A percentile compares a stretch with the other conserved stretches of the same genome.
Evolutionary conservation across 1,140 invertebrate species (phyloP).

Genomic region (Helicoverpa armigera): DNA sequence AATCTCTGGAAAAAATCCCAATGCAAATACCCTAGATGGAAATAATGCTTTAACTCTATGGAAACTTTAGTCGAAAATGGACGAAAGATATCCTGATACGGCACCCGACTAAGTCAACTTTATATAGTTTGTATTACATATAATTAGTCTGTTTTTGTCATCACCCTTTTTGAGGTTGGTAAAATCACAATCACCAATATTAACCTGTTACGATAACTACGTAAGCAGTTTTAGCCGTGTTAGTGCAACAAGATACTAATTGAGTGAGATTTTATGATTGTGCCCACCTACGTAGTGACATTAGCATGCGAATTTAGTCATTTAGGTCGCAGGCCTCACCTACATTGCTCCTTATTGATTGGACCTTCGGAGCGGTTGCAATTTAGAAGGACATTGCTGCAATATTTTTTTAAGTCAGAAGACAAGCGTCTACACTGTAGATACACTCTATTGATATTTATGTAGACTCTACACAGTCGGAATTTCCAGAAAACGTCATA

Average conservation of each 20-base stretch:
- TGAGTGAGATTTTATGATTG: constrained; percentile 20
- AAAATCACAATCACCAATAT: constrained; percentile 2
- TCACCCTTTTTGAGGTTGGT: neutral
- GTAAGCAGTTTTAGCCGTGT: constrained; percentile 2
- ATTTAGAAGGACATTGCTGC: constrained; percentile 27
- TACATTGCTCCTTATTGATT: constrained; percentile 57
- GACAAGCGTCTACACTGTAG: neutral
- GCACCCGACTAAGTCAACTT: too few relatives aligned
- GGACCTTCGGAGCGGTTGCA: constrained; percentile 56
- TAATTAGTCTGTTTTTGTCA: neutral
- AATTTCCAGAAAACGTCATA: neutral
- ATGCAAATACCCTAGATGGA: too few relatives aligned
- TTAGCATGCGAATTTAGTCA: constrained; percentile 65
- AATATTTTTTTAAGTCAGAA: neutral
- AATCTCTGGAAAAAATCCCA: too few relatives aligned
- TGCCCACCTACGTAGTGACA: constrained; percentile 42
- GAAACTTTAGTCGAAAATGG: too few relatives aligned
- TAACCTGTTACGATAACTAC: neutral
- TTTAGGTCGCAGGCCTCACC: constrained; percentile 66
- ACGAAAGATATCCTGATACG: too few relatives aligned
- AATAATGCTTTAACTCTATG: too few relatives aligned
- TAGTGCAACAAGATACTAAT: constrained; percentile 21
- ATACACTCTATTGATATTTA: too few relatives aligned
- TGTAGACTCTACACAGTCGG: too few relatives aligned
- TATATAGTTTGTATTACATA: too few relatives aligned